A percentile compares a stretch with the other conserved stretches of the same genome.
Conservation (phyloP, 2,113 vertebrate species). For the Heliornis fulica region DNA sequence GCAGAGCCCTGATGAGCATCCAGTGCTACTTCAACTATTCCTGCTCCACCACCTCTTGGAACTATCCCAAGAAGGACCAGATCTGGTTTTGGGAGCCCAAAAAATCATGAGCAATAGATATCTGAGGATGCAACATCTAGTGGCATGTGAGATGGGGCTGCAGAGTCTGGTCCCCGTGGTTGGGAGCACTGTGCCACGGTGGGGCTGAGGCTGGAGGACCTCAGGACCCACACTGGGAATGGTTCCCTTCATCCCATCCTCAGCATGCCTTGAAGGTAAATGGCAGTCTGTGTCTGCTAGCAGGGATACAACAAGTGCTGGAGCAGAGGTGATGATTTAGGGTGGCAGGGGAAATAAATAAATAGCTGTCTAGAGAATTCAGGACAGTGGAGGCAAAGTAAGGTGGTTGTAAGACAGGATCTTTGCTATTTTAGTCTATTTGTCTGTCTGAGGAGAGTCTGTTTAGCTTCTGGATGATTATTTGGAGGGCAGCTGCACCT, state of each 20-base stretch:
- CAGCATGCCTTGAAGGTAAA: not conserved
- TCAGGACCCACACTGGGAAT: accelerated
- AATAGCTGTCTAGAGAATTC: not conserved
- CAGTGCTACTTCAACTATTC: not conserved
- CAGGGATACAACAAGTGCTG: not conserved
- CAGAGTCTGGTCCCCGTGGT: not conserved
- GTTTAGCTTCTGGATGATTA: not conserved
- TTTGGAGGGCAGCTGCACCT: not conserved
- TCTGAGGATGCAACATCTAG: accelerated
- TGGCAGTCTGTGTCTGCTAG: not conserved
- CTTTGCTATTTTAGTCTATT: not conserved
- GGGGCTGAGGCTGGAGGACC: not conserved
- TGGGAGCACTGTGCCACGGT: not conserved
- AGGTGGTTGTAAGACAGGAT: not conserved
- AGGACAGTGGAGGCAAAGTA: not conserved
- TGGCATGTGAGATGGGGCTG: not conserved
- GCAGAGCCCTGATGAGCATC: not conserved
- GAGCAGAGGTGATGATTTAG: not conserved
- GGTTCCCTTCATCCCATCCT: not conserved
- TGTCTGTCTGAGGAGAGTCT: not conserved
- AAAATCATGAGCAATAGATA: not conserved
- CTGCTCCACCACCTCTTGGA: not conserved
- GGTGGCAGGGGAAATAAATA: not conserved
- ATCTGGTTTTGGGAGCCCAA: not conserved
- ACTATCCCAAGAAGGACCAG: not conserved